Evolutionary conservation across 2,113 vertebrate species (phyloP), one percentile per base, ranked within the genome.

Genomic region (Anarhynchus alexandrinus): DNA sequence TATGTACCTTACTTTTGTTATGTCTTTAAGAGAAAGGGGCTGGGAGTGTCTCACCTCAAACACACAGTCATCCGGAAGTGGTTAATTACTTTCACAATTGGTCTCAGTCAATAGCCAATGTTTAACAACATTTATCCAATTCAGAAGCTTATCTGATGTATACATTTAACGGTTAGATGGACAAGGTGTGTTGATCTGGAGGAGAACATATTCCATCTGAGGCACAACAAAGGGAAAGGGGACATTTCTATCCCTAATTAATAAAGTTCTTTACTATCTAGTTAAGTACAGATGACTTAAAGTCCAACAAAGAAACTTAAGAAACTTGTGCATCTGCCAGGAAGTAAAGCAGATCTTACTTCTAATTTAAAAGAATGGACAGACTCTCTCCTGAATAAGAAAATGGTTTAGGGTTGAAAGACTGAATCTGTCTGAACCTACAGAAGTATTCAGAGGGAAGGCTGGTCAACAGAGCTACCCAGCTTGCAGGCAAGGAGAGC

Each of bases 11-110:
- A 61, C 15, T 87, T 89, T 22, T 45, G 14, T 14, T 3, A 9
- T 29, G 3, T 78, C 6, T 73, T 91, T 77, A 61, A 62, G 38
- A 54, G 16, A 30, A 49, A 61, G 3, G 84, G 10, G 9, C 10
- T 77, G 66, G 14, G 42, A 82, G 66, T n/a, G 7, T 43, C 30
- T 92, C 32, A 38, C 15, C 22, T 78, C 29, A 78, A 85, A 90
- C 34, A 16, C 11, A 20, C 0, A 0, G 12, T 47, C 29, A 71
- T 43, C 36, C 1, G 2, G 12, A 83, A 81, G 14, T 17, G 7
- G 19, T 42, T 84, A 45, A 69, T 51, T 73, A 34, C 6, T 38
- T 43, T 82, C 18, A 7, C 9, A 47, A 52, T 47, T 82, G 26
- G 16, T 26, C 26, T 81, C 20, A 51, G 43, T 58, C 54, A 80